phyloP scores from a whole-genome alignment of 92 coral and sea anemone species.

The Scolanthus callimorphus region DNA sequence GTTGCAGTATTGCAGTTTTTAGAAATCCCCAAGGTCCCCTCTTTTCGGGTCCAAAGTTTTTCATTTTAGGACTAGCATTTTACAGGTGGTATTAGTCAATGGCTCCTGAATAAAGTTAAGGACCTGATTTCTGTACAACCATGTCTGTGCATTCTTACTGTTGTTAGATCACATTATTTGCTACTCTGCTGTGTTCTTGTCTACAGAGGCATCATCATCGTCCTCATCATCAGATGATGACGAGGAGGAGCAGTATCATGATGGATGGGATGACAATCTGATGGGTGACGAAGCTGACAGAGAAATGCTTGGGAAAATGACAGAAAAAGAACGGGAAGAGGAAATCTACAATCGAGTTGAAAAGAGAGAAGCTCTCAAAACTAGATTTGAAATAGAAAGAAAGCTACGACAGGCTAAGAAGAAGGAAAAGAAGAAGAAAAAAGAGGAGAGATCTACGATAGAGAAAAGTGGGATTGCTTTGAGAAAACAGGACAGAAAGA shows the following conservation, averaged over 20 bases:
- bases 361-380: slow-evolving; percentile 91
- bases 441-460: slow-evolving; percentile 68
- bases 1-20: no score
- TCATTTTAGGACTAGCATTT: no score
- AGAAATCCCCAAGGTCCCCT: no score
- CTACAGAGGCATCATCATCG: no score
- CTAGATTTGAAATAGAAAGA: slow-evolving; percentile 90
- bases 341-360: slow-evolving; percentile 95
- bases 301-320: slow-evolving; percentile 91
- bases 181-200: no score
- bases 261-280: slow-evolving; percentile 91
- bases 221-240: slow-evolving; percentile 86
- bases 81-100: no score
- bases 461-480: slow-evolving; percentile 79
- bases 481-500: slow-evolving; percentile 90
- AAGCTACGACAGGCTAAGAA: slow-evolving; percentile 82
- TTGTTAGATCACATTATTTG: no score
- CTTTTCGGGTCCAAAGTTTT: no score
- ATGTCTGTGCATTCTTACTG: no score
- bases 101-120: no score
- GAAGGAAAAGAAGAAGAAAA: slow-evolving; percentile 85
- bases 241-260: slow-evolving; percentile 86
- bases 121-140: no score
- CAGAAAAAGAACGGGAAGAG: slow-evolving; percentile 92
- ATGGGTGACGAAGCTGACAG: slow-evolving; percentile 97